phyloP scores from a whole-genome alignment of 2,888 invertebrate species.

The Microctonus aethiopoides region DNA sequence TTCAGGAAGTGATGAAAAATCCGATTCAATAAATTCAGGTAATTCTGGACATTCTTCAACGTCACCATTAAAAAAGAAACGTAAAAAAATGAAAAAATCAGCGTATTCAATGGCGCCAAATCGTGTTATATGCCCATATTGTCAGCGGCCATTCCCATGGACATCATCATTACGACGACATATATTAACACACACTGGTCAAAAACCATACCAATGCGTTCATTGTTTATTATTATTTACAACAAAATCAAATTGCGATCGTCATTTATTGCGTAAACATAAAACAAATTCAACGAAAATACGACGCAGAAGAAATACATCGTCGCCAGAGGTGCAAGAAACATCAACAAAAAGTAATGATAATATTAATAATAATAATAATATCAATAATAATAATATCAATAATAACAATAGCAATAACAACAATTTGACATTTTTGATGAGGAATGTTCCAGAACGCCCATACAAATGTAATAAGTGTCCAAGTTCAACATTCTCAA shows the following conservation, averaged over 20 bases:
- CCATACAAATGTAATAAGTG: slow-evolving; percentile 85
- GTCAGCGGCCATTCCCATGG: slow-evolving; percentile 96
- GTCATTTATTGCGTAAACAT: slow-evolving; percentile 91
- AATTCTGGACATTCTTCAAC: slow-evolving; percentile 67
- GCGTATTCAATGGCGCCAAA: slow-evolving; percentile 96
- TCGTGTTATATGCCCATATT: slow-evolving; percentile 92
- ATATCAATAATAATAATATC: slow-evolving; percentile 66
- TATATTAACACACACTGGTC: slow-evolving; percentile 94
- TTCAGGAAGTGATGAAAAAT: slow-evolving; percentile 86
- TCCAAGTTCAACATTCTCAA: slow-evolving; percentile 85
- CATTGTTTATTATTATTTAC: slow-evolving; percentile 94
- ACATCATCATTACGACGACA: slow-evolving; percentile 94
- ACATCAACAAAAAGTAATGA: slow-evolving; percentile 50
- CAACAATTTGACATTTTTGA: slow-evolving; percentile 68
- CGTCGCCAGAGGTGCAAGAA: slow-evolving; percentile 68
- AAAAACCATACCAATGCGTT: slow-evolving; percentile 95
- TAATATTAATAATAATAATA: slow-evolving; percentile 66
- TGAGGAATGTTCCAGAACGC: slow-evolving; percentile 79
- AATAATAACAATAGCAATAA: slow-evolving; percentile 54
- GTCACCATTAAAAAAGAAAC: slow-evolving; percentile 46
- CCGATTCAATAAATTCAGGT: slow-evolving; percentile 73
- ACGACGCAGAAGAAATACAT: slow-evolving; percentile 53
- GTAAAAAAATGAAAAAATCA: slow-evolving; percentile 69
- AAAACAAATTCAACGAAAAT: slow-evolving; percentile 69
- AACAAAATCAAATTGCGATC: slow-evolving; percentile 97